These are phyloP conservation scores for Shargacucullia verbasci DNA, from an alignment of 2,888 invertebrate species.

Conservation along the genomic window DNA sequence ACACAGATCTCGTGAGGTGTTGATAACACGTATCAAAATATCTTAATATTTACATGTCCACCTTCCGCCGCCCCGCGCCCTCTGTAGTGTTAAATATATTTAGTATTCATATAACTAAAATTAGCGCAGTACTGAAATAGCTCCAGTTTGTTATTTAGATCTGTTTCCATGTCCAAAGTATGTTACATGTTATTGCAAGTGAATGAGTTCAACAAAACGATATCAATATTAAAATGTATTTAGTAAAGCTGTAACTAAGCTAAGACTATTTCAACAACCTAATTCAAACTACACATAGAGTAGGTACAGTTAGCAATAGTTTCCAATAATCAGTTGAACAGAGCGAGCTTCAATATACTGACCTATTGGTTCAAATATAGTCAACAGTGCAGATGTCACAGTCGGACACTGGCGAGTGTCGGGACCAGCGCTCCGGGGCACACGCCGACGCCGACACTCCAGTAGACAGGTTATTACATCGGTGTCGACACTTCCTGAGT, in stretches of 20 bases:
- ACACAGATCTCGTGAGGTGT: no score
- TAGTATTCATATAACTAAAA: not conserved
- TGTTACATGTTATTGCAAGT: no score
- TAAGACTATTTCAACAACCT: no score
- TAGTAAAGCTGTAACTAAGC: no score
- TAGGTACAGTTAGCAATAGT: no score
- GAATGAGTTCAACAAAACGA: no score
- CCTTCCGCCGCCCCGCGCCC: not conserved
- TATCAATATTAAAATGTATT: no score
- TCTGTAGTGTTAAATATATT: not conserved
- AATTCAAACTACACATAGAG: no score
- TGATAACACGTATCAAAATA: slow-evolving; percentile 6
- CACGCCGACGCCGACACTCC: slow-evolving; percentile 1
- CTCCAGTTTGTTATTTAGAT: not conserved
- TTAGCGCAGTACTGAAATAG: slow-evolving; percentile 3
- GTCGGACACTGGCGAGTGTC: not conserved
- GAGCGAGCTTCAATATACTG: not conserved
- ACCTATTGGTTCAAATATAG: not conserved
- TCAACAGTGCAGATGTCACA: not conserved
- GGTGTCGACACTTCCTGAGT: slow-evolving; percentile 13
- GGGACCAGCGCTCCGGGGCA: not conserved
- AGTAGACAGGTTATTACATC: slow-evolving; percentile 38
- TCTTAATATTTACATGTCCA: not conserved
- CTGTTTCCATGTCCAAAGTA: no score
- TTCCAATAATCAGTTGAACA: no score